Evolutionary conservation across 2,113 vertebrate genomes (phyloP), one percentile per base, ranked within the genome.

Genomic region (Nothocercus julius): DNA sequence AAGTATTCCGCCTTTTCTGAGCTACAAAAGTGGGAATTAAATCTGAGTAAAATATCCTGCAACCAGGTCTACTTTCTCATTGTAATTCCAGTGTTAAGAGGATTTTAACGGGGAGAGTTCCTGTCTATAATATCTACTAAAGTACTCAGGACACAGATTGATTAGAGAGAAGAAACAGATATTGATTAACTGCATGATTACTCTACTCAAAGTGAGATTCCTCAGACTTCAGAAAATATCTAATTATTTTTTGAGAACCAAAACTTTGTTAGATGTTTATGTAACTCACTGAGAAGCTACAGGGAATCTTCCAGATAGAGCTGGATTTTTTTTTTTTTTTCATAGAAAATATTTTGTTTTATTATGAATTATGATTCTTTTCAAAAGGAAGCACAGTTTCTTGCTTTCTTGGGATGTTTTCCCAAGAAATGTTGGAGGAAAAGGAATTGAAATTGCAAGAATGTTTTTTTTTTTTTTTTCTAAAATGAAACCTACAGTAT

Each of bases 141-240:
- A 94, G 19, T 51, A 85, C 36, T 42, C 30, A 81, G 56, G 30
- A 49, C 30, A 69, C 8, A 51, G 56, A 85, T 58, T 93, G 82
- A 89, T 85, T 80, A 62, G 36, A 69, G 18, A 76, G 25, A 70
- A 87, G 49, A 89, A 92, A 89, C 10, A 89, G 42, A 76, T 89
- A 93, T 82, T 89, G 81, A 91, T 87, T 92, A 58, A 45, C 20
- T 92, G 11, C 27, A 70, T 87, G 87, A 87, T 74, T 82, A 38
- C 28, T 34, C 21, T 58, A 72, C 44, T 91, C 59, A 92, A 80
- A 66, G 12, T 59, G 75, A 85, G 36, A 91, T 89, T 89, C 10
- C 27, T 72, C 69, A 38, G 69, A 49, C 24, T 36, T 72, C 78
- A 74, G n/a, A 87, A 89, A 93, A 74, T 40, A 64, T 8, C 9